Base-by-base conservation (phyloP, 1,140 invertebrate genomes). In the Brachionus plicatilis region DNA sequence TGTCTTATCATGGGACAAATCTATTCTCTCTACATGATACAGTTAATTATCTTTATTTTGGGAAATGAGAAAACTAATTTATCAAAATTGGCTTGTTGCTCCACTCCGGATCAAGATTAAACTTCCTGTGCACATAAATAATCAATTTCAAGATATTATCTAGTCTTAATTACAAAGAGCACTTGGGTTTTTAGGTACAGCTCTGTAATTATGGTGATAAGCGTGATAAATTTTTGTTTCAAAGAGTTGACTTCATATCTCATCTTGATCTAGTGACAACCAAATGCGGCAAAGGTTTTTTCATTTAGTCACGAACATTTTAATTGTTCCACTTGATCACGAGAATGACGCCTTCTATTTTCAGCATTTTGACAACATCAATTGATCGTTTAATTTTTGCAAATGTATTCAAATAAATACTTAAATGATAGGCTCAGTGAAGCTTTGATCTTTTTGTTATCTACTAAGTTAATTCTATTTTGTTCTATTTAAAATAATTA, bases 11-110 rank as follows among this genome's bases (percentile, higher is more conserved):
- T 8, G 53, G 53, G 53, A 60, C 53, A 60, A 60, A 60, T 60
- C 53, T 60, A 60, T 60, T 56, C 50, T 60, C 53, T 24, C 53
- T n/a, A 20, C 53, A 60, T 60, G 53, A 5, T 24, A 60, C 53
- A 27, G 53, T 60, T 60, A 60, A 60, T 60, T 60, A 60, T 60
- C 53, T 60, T 60, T 20, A 37, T 7, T 4, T 60, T 60, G 53
- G 53, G 53, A 60, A 60, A 60, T 60, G 53, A 60, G 53, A 60
- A 60, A 60, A 60, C 53, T 60, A 60, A 60, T 60, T 60, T 60
- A 60, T 60, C 53, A 60, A 60, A 60, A 60, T 17, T 60, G 20
- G 20, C 53, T 60, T 27, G 53, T 9, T 20, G 6, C 20, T 24
- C 53, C 2, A 27, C 9, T 60, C 53, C 53, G 53, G n/a, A 60